Conservation (phyloP, 2,888 invertebrate species). For the Venustoraphidia nigricollis region DNA sequence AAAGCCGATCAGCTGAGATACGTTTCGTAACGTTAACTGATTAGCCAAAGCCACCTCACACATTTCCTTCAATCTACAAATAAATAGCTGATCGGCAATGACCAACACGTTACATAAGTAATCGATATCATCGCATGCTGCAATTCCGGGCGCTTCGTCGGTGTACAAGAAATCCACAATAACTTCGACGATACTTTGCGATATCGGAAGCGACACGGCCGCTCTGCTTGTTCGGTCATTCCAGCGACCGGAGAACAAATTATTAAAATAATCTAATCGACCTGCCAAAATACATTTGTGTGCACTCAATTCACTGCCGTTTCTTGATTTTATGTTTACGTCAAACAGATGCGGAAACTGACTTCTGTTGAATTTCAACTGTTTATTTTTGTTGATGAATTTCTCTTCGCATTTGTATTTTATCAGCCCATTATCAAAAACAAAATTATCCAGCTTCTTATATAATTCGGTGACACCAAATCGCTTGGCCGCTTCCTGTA, state of each 20-base stretch:
- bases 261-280: constrained; percentile 70
- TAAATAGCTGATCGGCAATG: constrained; percentile 66
- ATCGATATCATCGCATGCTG: constrained; percentile 48
- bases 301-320: constrained; percentile 34
- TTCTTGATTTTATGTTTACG: constrained; percentile 23
- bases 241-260: constrained; percentile 72
- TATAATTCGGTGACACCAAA: constrained; percentile 34
- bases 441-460: constrained; percentile 32
- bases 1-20: constrained; percentile 59
- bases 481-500: constrained; percentile 38
- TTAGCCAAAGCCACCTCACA: constrained; percentile 51
- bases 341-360: constrained; percentile 23
- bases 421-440: constrained; percentile 14
- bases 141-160: constrained; percentile 42
- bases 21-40: constrained; percentile 57
- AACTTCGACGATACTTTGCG: constrained; percentile 41
- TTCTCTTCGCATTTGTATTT: constrained; percentile 8
- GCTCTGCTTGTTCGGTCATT: constrained; percentile 47
- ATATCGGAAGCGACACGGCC: constrained; percentile 41
- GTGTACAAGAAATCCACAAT: constrained; percentile 65
- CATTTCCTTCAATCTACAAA: constrained; percentile 51
- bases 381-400: constrained; percentile 11
- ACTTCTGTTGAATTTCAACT: constrained; percentile 11
- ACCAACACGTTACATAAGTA: constrained; percentile 56
- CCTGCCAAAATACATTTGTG: constrained; percentile 73